Base-by-base conservation (phyloP, 2,113 vertebrate species). In the Alosa alosa region DNA sequence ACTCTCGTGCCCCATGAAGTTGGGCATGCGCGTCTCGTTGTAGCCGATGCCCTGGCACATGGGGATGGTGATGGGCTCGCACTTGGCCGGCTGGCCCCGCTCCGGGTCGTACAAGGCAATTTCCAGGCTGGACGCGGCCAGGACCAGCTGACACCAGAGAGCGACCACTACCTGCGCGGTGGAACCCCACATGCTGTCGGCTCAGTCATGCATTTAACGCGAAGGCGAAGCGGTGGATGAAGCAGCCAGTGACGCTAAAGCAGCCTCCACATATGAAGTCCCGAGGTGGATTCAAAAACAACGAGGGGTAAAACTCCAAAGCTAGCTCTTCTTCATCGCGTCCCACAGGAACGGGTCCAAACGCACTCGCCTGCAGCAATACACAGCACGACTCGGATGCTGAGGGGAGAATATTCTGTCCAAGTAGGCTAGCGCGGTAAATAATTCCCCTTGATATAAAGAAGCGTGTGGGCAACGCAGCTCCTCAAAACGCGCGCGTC, bases 41-140 rank as follows among this genome's bases (percentile, higher is more conserved):
- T 99, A 99, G 89, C 98, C 98, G 90, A 99, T 99, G 49, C 97
- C 98, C 89, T 95, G 95, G 93, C 98, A 99, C 98, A 99, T 98
- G 85, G 97, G 97, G 91, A 99, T 99, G 91, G 92, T 92, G 90
- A 99, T 96, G 86, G 96, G 95, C 94, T 99, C 97, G 89, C 98
- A 99, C 90, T 97, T 96, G 75, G 96, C 97, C n/a, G 95, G 97
- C 86, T 96, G 92, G 84, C 95, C 96, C 82, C 97, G 95, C 87
- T 97, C 96, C 72, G 96, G 94, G 86, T 99, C 97, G 90, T 97
- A 96, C 55, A 95, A 95, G 83, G 94, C 95, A 20, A 98, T 97
- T 91, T 98, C 98, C 90, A 98, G 93, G 81, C 94, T 94, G 89
- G 92, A 94, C 85, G 94, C 94, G 31, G 93, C 92, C 78, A 93